Evolutionary conservation across 2,888 invertebrate species (phyloP).

Genomic region (Stenodema calcarata): DNA sequence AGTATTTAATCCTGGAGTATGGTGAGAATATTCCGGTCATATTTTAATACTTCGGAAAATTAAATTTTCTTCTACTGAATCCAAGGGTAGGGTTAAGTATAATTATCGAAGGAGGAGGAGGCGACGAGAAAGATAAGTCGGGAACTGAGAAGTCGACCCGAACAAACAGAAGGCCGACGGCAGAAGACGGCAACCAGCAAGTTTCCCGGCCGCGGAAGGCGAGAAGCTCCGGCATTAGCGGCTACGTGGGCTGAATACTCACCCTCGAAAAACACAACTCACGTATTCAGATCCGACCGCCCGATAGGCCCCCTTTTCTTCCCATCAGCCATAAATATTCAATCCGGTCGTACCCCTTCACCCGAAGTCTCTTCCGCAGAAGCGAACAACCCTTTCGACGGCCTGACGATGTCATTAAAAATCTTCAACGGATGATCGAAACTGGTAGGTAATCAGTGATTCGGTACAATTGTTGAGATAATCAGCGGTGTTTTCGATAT

Average conservation of each 20-base stretch:
- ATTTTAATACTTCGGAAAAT: neutral
- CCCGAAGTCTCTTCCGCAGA: neutral
- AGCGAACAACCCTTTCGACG: neutral
- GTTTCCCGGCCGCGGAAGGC: neutral
- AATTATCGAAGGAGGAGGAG: neutral
- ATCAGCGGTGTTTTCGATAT: no score
- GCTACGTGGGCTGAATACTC: neutral
- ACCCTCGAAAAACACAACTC: neutral
- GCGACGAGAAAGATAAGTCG: neutral
- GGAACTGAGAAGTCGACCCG: neutral
- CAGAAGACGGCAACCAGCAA: neutral
- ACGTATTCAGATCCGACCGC: slow-evolving; percentile 1
- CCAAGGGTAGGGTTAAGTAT: neutral
- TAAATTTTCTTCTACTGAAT: neutral
- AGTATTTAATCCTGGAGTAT: no score
- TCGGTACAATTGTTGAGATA: no score
- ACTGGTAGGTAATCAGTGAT: no score
- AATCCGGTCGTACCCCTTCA: neutral
- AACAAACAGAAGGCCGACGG: neutral
- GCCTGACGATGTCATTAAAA: no score
- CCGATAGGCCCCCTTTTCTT: neutral
- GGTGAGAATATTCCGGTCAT: neutral
- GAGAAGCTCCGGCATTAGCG: slow-evolving; percentile 8
- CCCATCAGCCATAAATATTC: slow-evolving; percentile 4
- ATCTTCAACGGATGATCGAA: no score